phyloP scores from a whole-genome alignment of 2,113 vertebrate species.

The Neolamprologus sp. region DNA sequence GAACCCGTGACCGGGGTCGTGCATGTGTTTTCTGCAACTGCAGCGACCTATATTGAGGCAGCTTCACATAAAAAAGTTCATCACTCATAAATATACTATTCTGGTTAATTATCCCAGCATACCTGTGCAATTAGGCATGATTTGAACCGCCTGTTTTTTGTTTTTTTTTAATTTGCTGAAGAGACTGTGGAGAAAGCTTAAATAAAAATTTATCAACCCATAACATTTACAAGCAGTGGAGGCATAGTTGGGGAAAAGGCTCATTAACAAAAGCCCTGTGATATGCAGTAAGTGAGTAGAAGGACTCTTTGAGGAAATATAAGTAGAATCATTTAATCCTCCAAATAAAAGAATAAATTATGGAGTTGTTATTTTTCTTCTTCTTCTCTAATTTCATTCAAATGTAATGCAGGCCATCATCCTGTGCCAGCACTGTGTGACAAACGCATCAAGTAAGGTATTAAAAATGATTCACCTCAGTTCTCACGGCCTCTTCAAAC shows the following conservation, averaged over 20 bases:
- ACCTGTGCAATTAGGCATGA: background rate
- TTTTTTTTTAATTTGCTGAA: fast-evolving
- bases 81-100: conserved; percentile 24
- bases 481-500: background rate
- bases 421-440: background rate
- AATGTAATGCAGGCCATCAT: background rate
- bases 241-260: background rate
- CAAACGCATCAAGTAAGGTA: background rate
- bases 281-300: background rate
- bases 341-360: background rate
- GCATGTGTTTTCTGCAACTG: background rate
- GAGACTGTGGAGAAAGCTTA: background rate
- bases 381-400: background rate
- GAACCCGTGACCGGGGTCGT: background rate
- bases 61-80: conserved; percentile 13
- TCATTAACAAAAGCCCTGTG: background rate
- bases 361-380: background rate
- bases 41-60: background rate
- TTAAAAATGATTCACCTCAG: background rate
- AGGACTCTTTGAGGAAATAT: background rate
- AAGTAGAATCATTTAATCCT: background rate
- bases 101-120: conserved; percentile 13
- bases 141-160: background rate
- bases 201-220: conserved; percentile 21
- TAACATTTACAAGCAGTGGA: conserved; percentile 12